A percentile compares a stretch with the other conserved stretches of the same genome.
Conservation (phyloP, 2,888 invertebrate species). For the Thymelicus acteon region DNA sequence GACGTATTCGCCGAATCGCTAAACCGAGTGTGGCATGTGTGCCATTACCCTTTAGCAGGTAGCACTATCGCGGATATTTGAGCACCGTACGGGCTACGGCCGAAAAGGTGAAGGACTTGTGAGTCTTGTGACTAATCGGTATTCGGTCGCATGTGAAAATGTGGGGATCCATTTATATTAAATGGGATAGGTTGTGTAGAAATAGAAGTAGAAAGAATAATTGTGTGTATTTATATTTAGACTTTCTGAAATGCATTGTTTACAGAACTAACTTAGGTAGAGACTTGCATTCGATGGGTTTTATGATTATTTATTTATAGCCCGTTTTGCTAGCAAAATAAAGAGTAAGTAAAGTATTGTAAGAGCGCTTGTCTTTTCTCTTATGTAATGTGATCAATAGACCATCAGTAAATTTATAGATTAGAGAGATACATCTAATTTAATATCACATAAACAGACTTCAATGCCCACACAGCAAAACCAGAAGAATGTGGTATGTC, state of each 20-base stretch:
- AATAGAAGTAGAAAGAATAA: neutral
- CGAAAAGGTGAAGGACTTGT: conserved; percentile 33
- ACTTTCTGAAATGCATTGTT: no score
- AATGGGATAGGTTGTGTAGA: conserved; percentile 8
- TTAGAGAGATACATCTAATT: no score
- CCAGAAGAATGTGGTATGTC: conserved; percentile 43
- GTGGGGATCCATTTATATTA: neutral
- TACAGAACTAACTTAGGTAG: no score
- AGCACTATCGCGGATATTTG: conserved; percentile 28
- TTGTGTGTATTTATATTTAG: no score
- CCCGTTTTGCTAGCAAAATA: no score
- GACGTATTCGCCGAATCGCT: conserved; percentile 9
- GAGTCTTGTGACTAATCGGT: conserved; percentile 19
- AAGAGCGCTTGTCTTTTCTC: no score
- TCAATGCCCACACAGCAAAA: neutral
- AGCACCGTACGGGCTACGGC: conserved; percentile 18
- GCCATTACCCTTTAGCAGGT: conserved; percentile 30
- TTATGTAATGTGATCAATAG: no score
- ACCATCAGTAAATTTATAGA: no score
- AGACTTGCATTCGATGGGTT: no score
- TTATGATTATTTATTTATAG: no score
- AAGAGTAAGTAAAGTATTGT: no score
- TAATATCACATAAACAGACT: neutral
- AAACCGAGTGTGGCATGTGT: conserved; percentile 12
- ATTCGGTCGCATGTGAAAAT: conserved; percentile 17